phyloP scores from a whole-genome alignment of 2,113 vertebrate species.

The Microtus oregoni region DNA sequence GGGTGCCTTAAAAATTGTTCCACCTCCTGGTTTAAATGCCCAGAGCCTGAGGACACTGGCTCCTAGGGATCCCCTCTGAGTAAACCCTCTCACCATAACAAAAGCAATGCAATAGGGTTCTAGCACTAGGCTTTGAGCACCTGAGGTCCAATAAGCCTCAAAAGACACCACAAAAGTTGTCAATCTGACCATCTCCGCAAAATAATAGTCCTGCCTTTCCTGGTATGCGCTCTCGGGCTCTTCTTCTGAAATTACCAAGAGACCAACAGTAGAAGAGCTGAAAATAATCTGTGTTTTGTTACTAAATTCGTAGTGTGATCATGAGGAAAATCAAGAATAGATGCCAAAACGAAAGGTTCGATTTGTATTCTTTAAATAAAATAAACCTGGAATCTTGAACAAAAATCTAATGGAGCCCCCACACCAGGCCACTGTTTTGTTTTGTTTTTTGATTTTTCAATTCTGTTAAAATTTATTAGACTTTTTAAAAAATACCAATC shows the following conservation, averaged over 20 bases:
- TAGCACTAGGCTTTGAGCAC: accelerated
- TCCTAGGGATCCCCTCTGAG: accelerated
- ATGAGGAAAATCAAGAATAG: not conserved
- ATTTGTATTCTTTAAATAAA: not conserved
- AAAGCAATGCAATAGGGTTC: not conserved
- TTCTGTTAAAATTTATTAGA: no score
- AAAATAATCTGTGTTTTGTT: not conserved
- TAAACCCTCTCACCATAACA: not conserved
- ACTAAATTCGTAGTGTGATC: not conserved
- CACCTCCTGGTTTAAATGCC: not conserved
- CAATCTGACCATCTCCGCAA: not conserved
- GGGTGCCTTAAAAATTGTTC: not conserved
- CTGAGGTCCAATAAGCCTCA: not conserved
- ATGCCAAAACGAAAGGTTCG: not conserved
- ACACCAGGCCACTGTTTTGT: no score
- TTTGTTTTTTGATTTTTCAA: no score
- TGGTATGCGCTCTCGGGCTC: accelerated
- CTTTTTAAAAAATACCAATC: no score
- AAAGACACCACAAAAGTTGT: accelerated
- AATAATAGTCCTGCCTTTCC: not conserved
- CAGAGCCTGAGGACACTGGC: no score
- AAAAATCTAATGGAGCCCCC: not conserved
- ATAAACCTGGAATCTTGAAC: not conserved
- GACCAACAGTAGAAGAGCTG: not conserved
- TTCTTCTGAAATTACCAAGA: not conserved